Percentiles rank a stretch among this genome's conserved stretches.
These are phyloP conservation scores for Eutolmus rufibarbis DNA, from an alignment of 2,888 invertebrate genomes.

Conservation along the genomic window DNA sequence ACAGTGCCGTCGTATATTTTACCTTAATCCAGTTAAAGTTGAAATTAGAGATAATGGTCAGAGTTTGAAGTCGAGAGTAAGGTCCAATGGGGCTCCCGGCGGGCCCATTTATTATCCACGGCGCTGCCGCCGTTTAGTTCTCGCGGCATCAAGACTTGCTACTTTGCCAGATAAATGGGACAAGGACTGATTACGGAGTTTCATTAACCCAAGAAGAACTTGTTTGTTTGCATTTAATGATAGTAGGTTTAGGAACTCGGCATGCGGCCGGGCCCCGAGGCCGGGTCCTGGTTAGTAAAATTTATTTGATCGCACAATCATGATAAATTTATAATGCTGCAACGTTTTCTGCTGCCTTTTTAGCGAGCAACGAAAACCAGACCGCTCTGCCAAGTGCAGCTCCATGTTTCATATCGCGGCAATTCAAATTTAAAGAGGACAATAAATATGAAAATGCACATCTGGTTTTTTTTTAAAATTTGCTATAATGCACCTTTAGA, in stretches of 20 bases:
- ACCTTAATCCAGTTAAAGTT: constrained; percentile 35
- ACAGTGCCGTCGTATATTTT: not conserved
- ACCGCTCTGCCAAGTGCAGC: not conserved
- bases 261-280: not conserved
- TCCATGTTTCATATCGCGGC: not conserved
- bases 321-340: not conserved
- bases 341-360: not conserved
- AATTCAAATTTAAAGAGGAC: not conserved
- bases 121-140: constrained; percentile 1
- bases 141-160: constrained; percentile 6
- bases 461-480: not conserved
- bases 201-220: constrained; percentile 24
- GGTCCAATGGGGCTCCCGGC: not conserved
- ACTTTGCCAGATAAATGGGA: not conserved
- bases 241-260: not conserved
- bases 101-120: constrained; percentile 10
- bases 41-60: constrained; percentile 33
- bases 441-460: not conserved
- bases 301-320: constrained; percentile 2
- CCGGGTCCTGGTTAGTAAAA: not conserved
- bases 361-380: not conserved
- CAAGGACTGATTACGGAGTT: constrained; percentile 19
- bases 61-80: constrained; percentile 11
- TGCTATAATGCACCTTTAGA: too few species aligned
- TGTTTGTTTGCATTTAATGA: constrained; percentile 25